These are phyloP conservation scores for Pipistrellus kuhlii DNA, from an alignment of 2,797 vertebrate species.

Conservation along the genomic window DNA sequence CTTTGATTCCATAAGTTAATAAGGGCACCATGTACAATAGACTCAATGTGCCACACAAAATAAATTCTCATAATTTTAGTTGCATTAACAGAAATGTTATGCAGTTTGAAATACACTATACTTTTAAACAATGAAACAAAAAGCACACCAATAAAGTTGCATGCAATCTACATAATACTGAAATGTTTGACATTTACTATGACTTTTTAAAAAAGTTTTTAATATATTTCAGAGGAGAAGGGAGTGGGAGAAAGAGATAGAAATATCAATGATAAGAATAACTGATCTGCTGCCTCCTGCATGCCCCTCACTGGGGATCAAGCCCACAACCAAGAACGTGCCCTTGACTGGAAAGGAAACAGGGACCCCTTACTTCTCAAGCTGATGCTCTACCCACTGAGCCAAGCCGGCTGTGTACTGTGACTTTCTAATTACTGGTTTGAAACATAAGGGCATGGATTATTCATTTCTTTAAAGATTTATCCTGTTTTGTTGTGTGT, in stretches of 20 bases:
- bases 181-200: background rate
- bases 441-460: background rate
- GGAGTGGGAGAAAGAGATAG: too few species aligned
- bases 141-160: background rate
- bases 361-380: too few species aligned
- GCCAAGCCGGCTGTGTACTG: background rate
- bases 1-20: background rate
- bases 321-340: too few species aligned
- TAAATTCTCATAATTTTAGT: background rate
- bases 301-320: too few species aligned
- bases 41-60: background rate
- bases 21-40: background rate
- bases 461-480: background rate
- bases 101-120: background rate
- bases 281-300: too few species aligned
- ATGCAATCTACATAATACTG: background rate
- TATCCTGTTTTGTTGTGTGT: background rate
- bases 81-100: background rate
- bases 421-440: background rate
- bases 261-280: too few species aligned
- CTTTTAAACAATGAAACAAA: background rate
- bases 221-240: too few species aligned
- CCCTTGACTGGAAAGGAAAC: too few species aligned
- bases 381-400: too few species aligned
- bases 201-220: background rate